These are phyloP conservation scores for Gymnopithys bicolor DNA, from an alignment of 2,797 vertebrate species.

Conservation along the genomic window DNA sequence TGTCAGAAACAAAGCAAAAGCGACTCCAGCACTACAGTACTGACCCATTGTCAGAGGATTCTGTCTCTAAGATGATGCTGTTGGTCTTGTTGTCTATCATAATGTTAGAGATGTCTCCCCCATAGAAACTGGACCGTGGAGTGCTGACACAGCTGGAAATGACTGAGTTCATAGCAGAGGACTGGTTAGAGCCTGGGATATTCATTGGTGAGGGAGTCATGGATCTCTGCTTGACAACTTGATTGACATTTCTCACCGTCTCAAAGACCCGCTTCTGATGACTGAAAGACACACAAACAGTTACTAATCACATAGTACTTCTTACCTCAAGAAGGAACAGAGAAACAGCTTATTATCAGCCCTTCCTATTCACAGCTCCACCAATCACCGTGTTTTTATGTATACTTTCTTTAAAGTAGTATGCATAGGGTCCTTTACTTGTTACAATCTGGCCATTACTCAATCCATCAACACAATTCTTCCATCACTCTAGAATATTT, in stretches of 20 bases:
- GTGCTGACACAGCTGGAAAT: conserved; percentile 93
- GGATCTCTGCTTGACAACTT: conserved; percentile 91
- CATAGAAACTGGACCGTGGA: conserved; percentile 90
- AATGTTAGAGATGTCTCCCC: conserved; percentile 84
- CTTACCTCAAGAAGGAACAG: background rate
- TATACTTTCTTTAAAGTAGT: background rate
- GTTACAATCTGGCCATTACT: background rate
- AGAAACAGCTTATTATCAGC: background rate
- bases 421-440: background rate
- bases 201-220: conserved; percentile 92
- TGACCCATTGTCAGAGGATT: conserved; percentile 84
- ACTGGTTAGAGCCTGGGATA: conserved; percentile 98
- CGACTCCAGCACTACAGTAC: background rate
- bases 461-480: background rate
- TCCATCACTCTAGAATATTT: background rate
- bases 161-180: conserved; percentile 89
- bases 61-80: conserved; percentile 87
- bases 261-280: conserved; percentile 95
- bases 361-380: background rate
- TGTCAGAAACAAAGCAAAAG: background rate
- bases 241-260: conserved; percentile 93
- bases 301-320: conserved; percentile 57
- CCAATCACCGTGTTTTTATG: background rate
- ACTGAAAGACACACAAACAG: conserved; percentile 80
- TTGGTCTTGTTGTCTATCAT: conserved; percentile 91